These are phyloP conservation scores for Aphaenogaster rudis DNA, from an alignment of 1,140 invertebrate genomes.

Conservation along the genomic window DNA sequence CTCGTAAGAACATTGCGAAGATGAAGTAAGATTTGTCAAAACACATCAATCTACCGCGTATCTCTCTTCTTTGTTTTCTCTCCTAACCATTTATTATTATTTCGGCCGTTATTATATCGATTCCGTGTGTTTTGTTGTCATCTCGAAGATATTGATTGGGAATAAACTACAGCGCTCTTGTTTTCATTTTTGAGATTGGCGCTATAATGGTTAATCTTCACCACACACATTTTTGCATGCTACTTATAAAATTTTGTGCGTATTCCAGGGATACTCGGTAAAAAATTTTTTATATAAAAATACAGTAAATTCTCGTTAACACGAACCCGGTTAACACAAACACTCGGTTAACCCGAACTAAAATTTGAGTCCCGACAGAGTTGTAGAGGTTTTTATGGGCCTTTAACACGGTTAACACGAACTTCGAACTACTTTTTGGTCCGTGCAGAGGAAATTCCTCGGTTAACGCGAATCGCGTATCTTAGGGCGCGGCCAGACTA, in stretches of 20 bases:
- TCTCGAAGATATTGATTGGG: background rate
- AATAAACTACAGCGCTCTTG: background rate
- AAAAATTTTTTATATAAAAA: background rate
- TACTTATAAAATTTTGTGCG: background rate
- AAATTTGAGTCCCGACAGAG: too few species aligned
- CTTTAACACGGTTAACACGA: too few species aligned
- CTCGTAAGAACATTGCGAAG: background rate
- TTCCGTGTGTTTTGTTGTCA: conserved; percentile 7
- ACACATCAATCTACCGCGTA: background rate
- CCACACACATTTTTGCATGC: background rate
- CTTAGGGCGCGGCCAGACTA: too few species aligned
- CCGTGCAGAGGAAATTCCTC: too few species aligned
- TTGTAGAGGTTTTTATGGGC: too few species aligned
- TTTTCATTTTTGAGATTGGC: background rate
- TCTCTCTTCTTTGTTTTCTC: background rate
- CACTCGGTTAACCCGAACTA: too few species aligned
- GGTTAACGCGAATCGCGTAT: too few species aligned
- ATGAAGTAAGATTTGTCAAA: background rate
- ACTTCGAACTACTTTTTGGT: too few species aligned
- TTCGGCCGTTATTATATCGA: background rate
- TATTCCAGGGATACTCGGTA: background rate
- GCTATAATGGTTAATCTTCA: background rate
- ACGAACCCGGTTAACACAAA: too few species aligned
- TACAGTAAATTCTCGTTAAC: too few species aligned
- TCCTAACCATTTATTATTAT: background rate